Evolutionary conservation across 2,888 invertebrate genomes (phyloP).

Genomic region (Doris montereyensis): DNA sequence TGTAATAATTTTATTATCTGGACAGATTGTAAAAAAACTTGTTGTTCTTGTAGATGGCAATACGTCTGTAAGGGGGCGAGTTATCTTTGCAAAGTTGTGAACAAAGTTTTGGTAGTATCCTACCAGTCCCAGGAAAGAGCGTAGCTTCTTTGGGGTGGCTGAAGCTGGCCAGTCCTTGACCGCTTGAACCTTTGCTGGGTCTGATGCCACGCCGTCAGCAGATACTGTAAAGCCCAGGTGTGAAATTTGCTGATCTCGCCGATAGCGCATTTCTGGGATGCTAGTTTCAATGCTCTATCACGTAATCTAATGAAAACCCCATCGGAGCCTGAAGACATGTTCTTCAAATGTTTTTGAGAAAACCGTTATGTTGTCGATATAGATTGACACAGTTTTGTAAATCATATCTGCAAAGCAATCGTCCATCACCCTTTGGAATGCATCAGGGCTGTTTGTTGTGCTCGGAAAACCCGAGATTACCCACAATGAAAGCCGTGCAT

Average conservation of each 20-base stretch:
- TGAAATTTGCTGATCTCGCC: not conserved
- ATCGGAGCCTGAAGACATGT: not conserved
- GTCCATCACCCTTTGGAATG: slow-evolving; percentile 35
- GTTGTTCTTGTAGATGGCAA: no score
- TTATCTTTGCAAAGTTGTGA: no score
- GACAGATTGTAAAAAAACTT: no score
- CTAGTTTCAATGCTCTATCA: no score
- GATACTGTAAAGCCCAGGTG: slow-evolving; percentile 29
- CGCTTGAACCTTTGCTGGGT: not conserved
- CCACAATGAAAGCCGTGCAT: slow-evolving; percentile 46
- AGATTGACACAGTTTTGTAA: not conserved
- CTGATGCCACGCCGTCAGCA: slow-evolving; percentile 7
- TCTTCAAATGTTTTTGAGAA: not conserved
- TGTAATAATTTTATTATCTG: no score
- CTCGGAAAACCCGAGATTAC: slow-evolving; percentile 28
- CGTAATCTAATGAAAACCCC: no score
- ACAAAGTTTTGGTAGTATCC: no score
- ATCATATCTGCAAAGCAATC: slow-evolving; percentile 24
- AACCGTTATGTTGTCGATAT: no score
- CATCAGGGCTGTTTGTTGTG: slow-evolving; percentile 1
- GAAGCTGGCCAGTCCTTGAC: slow-evolving; percentile 15
- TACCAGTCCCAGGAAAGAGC: no score
- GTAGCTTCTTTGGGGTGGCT: slow-evolving; percentile 14
- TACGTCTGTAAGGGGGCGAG: no score
- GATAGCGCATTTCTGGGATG: no score